These are phyloP conservation scores for Eupithecia vulgata DNA, from an alignment of 2,888 invertebrate species.

Conservation along the genomic window DNA sequence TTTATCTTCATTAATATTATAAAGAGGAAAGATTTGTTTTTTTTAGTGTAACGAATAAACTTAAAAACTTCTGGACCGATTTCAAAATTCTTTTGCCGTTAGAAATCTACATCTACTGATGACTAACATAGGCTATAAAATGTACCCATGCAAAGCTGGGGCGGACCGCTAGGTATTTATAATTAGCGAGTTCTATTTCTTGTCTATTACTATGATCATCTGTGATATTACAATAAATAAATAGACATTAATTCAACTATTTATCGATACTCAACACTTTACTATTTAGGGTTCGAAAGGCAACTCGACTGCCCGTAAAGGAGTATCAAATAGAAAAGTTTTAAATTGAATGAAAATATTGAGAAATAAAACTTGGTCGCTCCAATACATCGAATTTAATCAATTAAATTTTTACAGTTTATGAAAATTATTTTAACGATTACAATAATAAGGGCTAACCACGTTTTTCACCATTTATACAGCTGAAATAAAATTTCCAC, in stretches of 20 bases:
- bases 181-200: too few relatives aligned
- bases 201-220: background rate
- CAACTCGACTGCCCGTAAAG: slow-evolving; percentile 1
- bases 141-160: too few relatives aligned
- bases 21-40: too few relatives aligned
- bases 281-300: background rate
- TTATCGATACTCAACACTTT: slow-evolving; percentile 6
- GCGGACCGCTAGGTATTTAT: too few relatives aligned
- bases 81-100: too few relatives aligned
- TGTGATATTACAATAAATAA: background rate
- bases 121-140: too few relatives aligned
- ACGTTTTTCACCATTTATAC: background rate
- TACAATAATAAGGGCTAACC: slow-evolving; percentile 8
- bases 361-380: background rate
- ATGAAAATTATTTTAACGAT: background rate
- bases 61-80: too few relatives aligned
- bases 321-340: slow-evolving; percentile 17
- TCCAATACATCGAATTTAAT: background rate
- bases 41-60: too few relatives aligned
- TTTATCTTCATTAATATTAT: too few relatives aligned
- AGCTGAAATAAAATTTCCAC: background rate
- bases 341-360: slow-evolving; percentile 24
- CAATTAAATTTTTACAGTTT: background rate
- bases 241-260: background rate
- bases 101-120: too few relatives aligned